Percentiles rank a stretch among this genome's conserved stretches.
Conservation (phyloP, 2,888 invertebrate genomes). For the Eucera pruinosa region DNA sequence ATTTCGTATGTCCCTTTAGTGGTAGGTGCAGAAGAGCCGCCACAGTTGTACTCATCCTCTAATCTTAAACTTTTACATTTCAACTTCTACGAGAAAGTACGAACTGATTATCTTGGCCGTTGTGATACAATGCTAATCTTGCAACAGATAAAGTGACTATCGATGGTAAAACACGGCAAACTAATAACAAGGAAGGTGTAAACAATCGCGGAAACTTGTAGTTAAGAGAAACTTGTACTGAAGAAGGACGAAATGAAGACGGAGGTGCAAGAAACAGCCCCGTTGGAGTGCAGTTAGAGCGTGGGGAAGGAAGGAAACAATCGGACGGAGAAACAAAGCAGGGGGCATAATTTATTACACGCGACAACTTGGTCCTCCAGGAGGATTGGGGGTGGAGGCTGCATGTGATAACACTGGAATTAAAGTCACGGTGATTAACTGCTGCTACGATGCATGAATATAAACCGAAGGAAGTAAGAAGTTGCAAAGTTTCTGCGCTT, state of each 20-base stretch:
- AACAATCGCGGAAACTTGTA: conserved; percentile 32
- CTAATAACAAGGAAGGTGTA: conserved; percentile 41
- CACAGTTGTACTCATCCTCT: no score
- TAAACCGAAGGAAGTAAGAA: conserved; percentile 33
- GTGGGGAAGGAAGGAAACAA: conserved; percentile 49
- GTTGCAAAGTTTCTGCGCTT: conserved; percentile 5
- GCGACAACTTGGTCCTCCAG: conserved; percentile 46
- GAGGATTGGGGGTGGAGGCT: conserved; percentile 42
- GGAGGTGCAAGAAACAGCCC: conserved; percentile 39
- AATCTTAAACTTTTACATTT: no score
- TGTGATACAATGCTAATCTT: no score
- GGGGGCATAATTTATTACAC: conserved; percentile 63
- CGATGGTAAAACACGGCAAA: neutral
- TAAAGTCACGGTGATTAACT: conserved; percentile 67
- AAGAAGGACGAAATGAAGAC: conserved; percentile 45
- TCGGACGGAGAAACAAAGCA: conserved; percentile 53
- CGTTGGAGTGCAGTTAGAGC: conserved; percentile 13
- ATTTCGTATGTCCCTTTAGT: no score
- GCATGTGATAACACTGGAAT: conserved; percentile 66
- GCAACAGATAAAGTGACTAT: no score
- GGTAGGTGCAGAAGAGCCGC: no score
- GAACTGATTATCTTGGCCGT: no score
- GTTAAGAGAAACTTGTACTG: conserved; percentile 21
- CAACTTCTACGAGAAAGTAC: no score
- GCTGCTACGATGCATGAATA: conserved; percentile 37